Conservation (phyloP, 1,140 invertebrate genomes). For the Camponotus floridanus region DNA sequence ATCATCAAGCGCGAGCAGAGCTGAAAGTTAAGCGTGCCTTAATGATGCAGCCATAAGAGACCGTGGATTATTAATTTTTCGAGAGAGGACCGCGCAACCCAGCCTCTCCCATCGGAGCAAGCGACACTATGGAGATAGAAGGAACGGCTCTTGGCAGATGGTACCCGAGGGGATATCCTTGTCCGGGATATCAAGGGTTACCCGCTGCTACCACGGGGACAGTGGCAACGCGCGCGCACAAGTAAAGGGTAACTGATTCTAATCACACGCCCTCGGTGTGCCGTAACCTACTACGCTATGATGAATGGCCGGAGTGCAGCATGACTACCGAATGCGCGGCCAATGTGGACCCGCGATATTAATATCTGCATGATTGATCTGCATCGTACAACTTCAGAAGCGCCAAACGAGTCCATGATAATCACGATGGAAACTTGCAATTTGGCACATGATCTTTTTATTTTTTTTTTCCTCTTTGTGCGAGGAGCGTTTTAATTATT, state of each 20-base stretch:
- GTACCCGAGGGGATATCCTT: conserved; percentile 82
- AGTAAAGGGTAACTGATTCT: conserved; percentile 84
- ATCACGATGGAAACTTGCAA: conserved; percentile 33
- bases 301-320: conserved; percentile 80
- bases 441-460: not conserved
- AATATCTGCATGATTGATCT: conserved; percentile 79
- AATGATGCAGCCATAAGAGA: conserved; percentile 60
- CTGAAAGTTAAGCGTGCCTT: conserved; percentile 47
- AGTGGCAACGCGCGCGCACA: conserved; percentile 66
- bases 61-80: conserved; percentile 78
- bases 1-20: not conserved
- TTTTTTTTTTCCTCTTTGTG: not conserved
- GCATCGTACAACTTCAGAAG: conserved; percentile 54
- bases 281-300: conserved; percentile 76
- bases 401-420: conserved; percentile 43
- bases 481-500: not conserved
- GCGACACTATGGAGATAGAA: conserved; percentile 71
- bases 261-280: conserved; percentile 80
- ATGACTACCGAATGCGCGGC: conserved; percentile 78
- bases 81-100: conserved; percentile 41
- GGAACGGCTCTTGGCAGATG: conserved; percentile 80
- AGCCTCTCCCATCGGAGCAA: conserved; percentile 30
- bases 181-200: conserved; percentile 82
- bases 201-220: conserved; percentile 71
- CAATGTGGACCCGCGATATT: conserved; percentile 74